These are phyloP conservation scores for Exocentrus adspersus DNA, from an alignment of 2,888 invertebrate species.

Conservation along the genomic window DNA sequence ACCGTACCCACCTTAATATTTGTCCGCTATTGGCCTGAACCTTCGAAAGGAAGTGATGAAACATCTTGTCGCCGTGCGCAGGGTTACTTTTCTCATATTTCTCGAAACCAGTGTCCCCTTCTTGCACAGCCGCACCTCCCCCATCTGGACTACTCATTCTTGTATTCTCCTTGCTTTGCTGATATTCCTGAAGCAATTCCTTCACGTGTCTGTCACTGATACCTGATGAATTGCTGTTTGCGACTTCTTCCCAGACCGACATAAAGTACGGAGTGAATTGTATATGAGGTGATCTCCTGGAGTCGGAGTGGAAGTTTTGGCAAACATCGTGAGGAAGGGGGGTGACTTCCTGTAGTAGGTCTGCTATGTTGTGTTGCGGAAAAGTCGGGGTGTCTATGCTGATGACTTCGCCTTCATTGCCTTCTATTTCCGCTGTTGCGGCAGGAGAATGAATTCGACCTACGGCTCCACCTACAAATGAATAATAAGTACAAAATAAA, in stretches of 20 bases:
- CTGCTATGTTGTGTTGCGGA: slow-evolving; percentile 75
- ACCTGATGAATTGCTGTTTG: slow-evolving; percentile 21
- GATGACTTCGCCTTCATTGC: slow-evolving; percentile 81
- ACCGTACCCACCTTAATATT: slow-evolving; percentile 74
- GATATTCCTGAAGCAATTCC: slow-evolving; percentile 72
- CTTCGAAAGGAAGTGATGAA: slow-evolving; percentile 80
- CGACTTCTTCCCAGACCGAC: slow-evolving; percentile 70
- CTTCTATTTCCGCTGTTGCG: slow-evolving; percentile 85
- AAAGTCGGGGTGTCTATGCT: slow-evolving; percentile 79
- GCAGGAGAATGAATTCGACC: slow-evolving; percentile 69
- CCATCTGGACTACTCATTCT: slow-evolving; percentile 49
- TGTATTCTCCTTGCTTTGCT: slow-evolving; percentile 56
- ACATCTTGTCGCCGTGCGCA: slow-evolving; percentile 83
- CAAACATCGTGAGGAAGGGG: slow-evolving; percentile 64
- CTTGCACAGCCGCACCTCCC: slow-evolving; percentile 39
- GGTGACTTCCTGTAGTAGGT: slow-evolving; percentile 75
- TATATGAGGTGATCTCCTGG: slow-evolving; percentile 43
- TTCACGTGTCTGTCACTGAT: slow-evolving; percentile 66
- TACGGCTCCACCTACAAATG: slow-evolving; percentile 64
- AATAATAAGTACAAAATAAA: no score
- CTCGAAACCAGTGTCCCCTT: slow-evolving; percentile 66
- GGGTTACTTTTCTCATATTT: slow-evolving; percentile 83
- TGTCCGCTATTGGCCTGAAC: slow-evolving; percentile 83
- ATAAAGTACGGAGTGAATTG: slow-evolving; percentile 68
- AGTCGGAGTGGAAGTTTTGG: slow-evolving; percentile 49